phyloP scores from a whole-genome alignment of 2,113 vertebrate genomes.

The Dicaeum eximium region DNA sequence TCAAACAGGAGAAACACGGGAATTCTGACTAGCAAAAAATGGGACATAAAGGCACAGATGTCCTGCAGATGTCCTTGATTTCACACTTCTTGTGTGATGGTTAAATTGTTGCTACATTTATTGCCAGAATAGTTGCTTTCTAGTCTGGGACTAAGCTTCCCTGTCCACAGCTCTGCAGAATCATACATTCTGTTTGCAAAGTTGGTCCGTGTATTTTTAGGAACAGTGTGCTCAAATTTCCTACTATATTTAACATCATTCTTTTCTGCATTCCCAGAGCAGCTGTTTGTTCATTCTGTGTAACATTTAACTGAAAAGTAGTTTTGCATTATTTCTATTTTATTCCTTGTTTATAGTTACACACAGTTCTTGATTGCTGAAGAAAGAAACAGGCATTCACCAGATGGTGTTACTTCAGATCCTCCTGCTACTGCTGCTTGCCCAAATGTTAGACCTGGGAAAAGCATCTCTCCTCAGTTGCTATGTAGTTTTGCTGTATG shows the following conservation, averaged over 20 bases:
- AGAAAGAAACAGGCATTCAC: not conserved
- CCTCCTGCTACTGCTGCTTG: slow-evolving; percentile 15
- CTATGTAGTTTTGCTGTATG: not conserved
- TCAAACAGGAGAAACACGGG: not conserved
- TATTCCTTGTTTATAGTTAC: slow-evolving; percentile 26
- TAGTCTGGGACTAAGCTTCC: not conserved
- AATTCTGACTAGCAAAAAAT: not conserved
- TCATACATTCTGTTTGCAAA: not conserved
- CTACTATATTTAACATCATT: not conserved
- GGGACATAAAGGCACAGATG: not conserved
- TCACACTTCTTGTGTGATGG: not conserved
- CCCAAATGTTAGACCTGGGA: not conserved
- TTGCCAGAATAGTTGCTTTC: not conserved
- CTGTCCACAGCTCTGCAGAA: not conserved
- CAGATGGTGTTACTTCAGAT: slow-evolving; percentile 38
- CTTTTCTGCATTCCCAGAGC: not conserved
- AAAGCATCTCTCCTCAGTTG: not conserved
- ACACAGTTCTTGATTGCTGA: not conserved
- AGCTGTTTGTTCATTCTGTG: slow-evolving; percentile 8
- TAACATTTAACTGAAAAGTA: not conserved
- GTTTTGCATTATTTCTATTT: slow-evolving; percentile 19
- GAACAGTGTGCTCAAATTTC: not conserved
- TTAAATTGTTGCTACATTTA: not conserved
- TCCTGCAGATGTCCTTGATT: not conserved
- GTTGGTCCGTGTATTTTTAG: not conserved